phyloP scores from a whole-genome alignment of 2,888 invertebrate genomes.

The Cordilura impudica region DNA sequence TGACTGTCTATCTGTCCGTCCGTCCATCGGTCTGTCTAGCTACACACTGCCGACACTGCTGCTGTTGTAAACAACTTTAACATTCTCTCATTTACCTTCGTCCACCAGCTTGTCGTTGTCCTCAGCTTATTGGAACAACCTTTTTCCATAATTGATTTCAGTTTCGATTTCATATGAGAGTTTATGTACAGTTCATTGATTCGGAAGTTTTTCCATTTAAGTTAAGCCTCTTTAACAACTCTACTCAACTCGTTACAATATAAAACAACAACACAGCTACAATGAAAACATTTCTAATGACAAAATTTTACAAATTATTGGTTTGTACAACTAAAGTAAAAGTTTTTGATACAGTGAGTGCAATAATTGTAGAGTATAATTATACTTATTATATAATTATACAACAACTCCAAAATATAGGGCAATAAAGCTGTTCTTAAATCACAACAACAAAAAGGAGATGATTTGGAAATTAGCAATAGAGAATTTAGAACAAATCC shows the following conservation, averaged over 20 bases:
- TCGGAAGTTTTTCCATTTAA: constrained; percentile 78
- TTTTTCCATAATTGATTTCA: constrained; percentile 51
- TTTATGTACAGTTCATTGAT: constrained; percentile 75
- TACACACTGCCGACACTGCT: neutral
- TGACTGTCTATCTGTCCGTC: neutral
- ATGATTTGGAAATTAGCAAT: no score
- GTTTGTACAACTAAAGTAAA: neutral
- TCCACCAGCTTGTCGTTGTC: neutral
- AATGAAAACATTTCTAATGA: constrained; percentile 35
- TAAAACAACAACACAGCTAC: constrained; percentile 7
- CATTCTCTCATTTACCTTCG: neutral
- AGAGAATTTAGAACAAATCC: no score
- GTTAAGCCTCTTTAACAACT: constrained; percentile 77
- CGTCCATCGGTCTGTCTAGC: neutral
- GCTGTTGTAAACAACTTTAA: constrained; percentile 5
- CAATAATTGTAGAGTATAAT: no score
- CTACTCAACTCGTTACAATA: neutral
- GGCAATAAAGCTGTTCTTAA: no score
- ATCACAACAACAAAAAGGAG: no score
- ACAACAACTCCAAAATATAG: no score
- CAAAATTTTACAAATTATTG: constrained; percentile 9
- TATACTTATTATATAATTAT: no score
- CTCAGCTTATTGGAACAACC: neutral
- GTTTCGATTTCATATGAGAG: constrained; percentile 36
- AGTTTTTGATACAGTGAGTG: neutral